phyloP scores from a whole-genome alignment of 2,797 vertebrate species.

The Sandelia bainsii region DNA sequence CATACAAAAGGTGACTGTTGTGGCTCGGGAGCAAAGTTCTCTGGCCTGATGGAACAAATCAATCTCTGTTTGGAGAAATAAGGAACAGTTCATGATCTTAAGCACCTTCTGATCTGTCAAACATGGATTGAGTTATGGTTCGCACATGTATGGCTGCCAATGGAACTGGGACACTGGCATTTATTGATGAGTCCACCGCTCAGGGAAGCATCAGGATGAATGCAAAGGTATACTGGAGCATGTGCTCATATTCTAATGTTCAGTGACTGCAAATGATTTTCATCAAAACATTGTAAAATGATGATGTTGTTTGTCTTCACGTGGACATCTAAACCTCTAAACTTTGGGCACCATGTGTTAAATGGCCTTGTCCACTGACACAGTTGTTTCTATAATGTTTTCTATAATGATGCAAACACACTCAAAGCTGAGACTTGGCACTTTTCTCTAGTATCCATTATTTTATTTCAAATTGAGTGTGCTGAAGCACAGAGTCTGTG shows the following conservation, averaged over 20 bases:
- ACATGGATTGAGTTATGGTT: too few relatives aligned
- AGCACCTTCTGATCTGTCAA: too few relatives aligned
- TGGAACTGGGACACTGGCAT: not conserved
- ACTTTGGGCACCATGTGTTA: not conserved
- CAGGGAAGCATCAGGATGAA: too few relatives aligned
- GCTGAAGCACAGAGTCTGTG: not conserved
- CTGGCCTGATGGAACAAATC: too few relatives aligned
- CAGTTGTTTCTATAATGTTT: not conserved
- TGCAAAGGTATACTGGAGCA: too few relatives aligned
- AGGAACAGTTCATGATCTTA: too few relatives aligned
- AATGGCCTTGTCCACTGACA: not conserved
- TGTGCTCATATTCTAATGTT: too few relatives aligned
- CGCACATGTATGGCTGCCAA: too few relatives aligned
- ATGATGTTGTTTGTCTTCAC: not conserved
- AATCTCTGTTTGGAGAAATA: too few relatives aligned
- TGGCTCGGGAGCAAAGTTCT: too few relatives aligned
- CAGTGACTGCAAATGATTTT: not conserved
- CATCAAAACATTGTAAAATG: too few relatives aligned
- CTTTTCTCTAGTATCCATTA: not conserved
- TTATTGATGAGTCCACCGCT: not conserved
- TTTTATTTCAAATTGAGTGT: not conserved
- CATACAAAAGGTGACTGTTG: too few relatives aligned
- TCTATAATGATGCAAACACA: not conserved
- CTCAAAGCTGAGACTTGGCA: not conserved
- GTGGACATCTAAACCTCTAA: not conserved